Base-by-base conservation (phyloP, 2,797 vertebrate species). In the Microctenopoma steveboyesi region DNA sequence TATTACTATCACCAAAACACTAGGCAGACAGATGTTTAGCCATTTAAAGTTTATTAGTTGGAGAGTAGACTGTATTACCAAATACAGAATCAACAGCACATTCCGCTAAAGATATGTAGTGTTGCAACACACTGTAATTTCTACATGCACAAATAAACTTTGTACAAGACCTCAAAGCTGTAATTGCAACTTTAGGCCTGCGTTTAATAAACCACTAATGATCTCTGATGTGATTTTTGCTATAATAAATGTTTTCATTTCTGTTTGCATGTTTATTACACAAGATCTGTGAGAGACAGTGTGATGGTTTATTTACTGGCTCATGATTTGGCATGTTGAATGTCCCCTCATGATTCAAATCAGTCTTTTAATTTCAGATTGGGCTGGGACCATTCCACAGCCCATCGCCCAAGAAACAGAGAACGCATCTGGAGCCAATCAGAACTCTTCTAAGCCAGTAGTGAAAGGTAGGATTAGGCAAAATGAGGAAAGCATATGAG, bases 301-400 rank as follows among this genome's bases (percentile, higher is more conserved):
- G 64, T 18, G 39, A 77, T 40, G 62, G 60, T 15, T 72, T 27
- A 64, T 75, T 67, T 45, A 61, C 64, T 82, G 69, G 62, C 58
- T 74, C 3, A 40, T 9, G 40, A 35, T 74, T 60, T 73, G 69
- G 69, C 72, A 57, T 35, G 3, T 69, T 53, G 22, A 64, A 18
- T 0, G 5, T 66, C 62, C 33, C 46, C 45, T 9, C 64, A 13
- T 55, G 46, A 72, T 63, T 66, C 27, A 50, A 83, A 69, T 76
- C 46, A 69, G 45, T 69, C 42, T 69, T 72, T 77, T 62, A 79
- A 50, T 93, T 93, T 66, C 82, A 97, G 96, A 94, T 66, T 95
- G 95, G 95, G 81, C 90, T 76, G 88, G 88, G 55, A 81, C 67
- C 74, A 86, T 46, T 71, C 78, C 87, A 9, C 89, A 87, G 1